A percentile compares a stretch with the other conserved stretches of the same genome.
Conservation (phyloP, 2,888 invertebrate species). For the Acronicta aceris region DNA sequence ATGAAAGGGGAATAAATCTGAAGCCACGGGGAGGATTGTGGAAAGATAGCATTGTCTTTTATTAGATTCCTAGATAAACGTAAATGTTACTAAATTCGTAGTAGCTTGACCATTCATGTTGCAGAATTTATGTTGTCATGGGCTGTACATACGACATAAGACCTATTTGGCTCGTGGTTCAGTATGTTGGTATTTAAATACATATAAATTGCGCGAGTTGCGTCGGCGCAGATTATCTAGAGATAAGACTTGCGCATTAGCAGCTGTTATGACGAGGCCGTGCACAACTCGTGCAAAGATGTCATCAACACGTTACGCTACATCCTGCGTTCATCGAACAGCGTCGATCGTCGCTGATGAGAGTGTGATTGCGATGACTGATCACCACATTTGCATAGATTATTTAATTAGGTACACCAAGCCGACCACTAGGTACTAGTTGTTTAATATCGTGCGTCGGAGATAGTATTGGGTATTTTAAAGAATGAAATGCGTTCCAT, state of each 20-base stretch:
- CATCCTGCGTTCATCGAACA: not conserved
- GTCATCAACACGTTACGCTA: not conserved
- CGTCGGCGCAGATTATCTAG: not conserved
- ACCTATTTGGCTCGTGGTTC: no score
- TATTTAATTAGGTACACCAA: not conserved
- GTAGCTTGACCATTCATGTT: no score
- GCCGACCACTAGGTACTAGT: not conserved
- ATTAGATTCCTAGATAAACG: not conserved
- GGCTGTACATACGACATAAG: no score
- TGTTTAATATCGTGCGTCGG: not conserved
- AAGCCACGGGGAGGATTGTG: no score
- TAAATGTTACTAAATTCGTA: no score
- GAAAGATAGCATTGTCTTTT: not conserved
- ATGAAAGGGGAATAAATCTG: not conserved
- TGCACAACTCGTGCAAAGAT: no score
- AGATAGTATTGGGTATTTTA: no score
- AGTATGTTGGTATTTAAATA: no score
- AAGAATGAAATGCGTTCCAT: no score
- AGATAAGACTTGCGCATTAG: constrained; percentile 4
- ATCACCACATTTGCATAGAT: not conserved
- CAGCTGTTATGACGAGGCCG: not conserved
- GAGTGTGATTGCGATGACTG: not conserved
- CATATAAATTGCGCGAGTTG: not conserved
- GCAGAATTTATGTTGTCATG: no score
- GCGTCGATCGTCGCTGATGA: constrained; percentile 7